phyloP scores from a whole-genome alignment of 2,888 invertebrate genomes.

The Nomada goodeniana region DNA sequence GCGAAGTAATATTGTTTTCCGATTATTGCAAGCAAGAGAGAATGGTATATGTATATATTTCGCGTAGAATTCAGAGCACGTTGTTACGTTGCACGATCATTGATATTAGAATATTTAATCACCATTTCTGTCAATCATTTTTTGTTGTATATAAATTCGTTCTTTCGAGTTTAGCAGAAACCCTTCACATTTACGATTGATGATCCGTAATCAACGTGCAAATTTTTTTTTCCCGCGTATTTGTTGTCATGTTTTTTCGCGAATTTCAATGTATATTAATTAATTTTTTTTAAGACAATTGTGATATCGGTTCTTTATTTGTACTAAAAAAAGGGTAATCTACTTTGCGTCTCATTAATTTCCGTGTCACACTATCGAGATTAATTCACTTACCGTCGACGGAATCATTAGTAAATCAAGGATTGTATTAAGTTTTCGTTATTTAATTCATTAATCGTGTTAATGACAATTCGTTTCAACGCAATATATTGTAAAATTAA shows the following conservation, averaged over 20 bases:
- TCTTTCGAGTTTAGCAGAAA: background rate
- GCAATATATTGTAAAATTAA: constrained; percentile 18
- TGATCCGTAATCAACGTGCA: constrained; percentile 24
- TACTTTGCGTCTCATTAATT: constrained; percentile 13
- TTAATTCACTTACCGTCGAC: constrained; percentile 28
- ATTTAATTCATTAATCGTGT: constrained; percentile 19
- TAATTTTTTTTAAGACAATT: constrained; percentile 44
- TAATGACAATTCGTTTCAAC: constrained; percentile 1
- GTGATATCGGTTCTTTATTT: constrained; percentile 66
- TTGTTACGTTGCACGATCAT: constrained; percentile 32
- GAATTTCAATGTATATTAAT: constrained; percentile 27
- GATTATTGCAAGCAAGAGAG: background rate
- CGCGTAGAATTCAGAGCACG: constrained; percentile 8
- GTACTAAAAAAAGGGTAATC: constrained; percentile 28
- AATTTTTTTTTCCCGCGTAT: background rate
- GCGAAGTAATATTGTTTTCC: constrained; percentile 15
- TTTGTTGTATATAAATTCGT: background rate
- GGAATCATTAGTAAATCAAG: constrained; percentile 1
- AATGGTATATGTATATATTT: constrained; percentile 18
- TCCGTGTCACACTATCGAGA: constrained; percentile 39
- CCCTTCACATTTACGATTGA: background rate
- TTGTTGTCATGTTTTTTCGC: background rate
- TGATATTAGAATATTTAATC: background rate
- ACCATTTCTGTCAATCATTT: background rate
- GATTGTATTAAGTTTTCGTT: background rate